phyloP scores from a whole-genome alignment of 2,113 vertebrate genomes.

The Paramormyrops kingsleyae region DNA sequence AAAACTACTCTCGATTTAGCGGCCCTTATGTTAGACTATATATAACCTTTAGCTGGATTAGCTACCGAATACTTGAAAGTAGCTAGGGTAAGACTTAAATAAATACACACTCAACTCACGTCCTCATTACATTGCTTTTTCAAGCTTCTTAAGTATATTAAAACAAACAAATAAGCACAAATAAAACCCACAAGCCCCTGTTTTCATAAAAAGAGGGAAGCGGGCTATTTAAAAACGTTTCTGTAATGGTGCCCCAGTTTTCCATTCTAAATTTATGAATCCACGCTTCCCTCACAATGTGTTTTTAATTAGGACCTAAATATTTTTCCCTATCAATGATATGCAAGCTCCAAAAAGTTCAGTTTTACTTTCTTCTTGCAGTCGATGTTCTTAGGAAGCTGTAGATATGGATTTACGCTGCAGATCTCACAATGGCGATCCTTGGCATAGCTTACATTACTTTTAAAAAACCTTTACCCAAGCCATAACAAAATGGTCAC shows the following conservation, averaged over 20 bases:
- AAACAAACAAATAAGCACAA: neutral
- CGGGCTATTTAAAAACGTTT: neutral
- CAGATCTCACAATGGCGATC: neutral
- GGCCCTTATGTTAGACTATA: neutral
- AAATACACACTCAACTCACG: neutral
- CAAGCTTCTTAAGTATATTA: neutral
- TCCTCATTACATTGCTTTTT: neutral
- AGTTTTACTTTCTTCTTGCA: neutral
- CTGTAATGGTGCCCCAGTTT: neutral
- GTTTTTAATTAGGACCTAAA: neutral
- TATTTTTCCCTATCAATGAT: neutral
- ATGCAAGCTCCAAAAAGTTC: neutral
- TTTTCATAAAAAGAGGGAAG: neutral
- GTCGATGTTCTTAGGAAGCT: neutral
- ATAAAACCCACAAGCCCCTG: neutral
- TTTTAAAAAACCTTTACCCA: neutral
- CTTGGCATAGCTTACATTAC: neutral
- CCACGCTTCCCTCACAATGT: neutral
- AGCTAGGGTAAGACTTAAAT: neutral
- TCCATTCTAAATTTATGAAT: neutral
- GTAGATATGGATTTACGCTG: neutral
- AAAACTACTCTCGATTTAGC: neutral
- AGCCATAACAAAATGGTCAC: neutral
- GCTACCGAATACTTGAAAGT: neutral
- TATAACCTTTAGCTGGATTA: neutral